Evolutionary conservation across 2,113 vertebrate species (phyloP).

Genomic region (Saguinus imperator): DNA sequence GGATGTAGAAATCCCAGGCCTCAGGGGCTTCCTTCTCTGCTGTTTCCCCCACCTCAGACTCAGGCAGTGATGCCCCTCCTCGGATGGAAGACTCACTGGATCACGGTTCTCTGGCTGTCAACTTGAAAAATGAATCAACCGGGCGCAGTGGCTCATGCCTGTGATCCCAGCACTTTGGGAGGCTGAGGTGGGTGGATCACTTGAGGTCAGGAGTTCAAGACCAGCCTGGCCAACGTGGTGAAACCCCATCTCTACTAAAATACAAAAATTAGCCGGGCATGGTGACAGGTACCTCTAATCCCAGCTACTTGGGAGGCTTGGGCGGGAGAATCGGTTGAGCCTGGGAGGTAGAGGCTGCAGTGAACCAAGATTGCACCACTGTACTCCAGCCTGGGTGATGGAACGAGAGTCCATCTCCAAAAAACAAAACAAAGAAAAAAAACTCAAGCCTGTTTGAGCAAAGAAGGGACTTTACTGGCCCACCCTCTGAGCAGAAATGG

Average conservation of each 20-base stretch:
- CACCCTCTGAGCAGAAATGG: background rate
- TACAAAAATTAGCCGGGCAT: fast-evolving
- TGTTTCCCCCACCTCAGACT: background rate
- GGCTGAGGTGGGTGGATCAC: background rate
- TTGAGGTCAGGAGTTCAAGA: background rate
- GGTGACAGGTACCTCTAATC: background rate
- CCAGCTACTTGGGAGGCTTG: background rate
- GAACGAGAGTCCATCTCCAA: background rate
- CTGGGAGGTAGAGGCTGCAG: background rate
- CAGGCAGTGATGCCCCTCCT: background rate
- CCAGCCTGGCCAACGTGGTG: background rate
- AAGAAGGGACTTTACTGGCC: too few relatives aligned
- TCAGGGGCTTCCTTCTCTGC: background rate
- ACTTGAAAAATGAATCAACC: background rate
- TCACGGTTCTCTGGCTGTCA: background rate
- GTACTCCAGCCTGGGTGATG: background rate
- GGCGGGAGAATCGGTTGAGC: background rate
- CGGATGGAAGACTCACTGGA: fast-evolving
- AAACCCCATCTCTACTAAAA: background rate
- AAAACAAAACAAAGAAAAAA: background rate
- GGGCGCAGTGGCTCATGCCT: background rate
- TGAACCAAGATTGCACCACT: too few relatives aligned
- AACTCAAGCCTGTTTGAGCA: background rate
- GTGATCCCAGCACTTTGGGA: background rate
- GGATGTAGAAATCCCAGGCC: background rate